These are phyloP conservation scores for Acleris literana DNA, from an alignment of 2,888 invertebrate species.

Conservation along the genomic window DNA sequence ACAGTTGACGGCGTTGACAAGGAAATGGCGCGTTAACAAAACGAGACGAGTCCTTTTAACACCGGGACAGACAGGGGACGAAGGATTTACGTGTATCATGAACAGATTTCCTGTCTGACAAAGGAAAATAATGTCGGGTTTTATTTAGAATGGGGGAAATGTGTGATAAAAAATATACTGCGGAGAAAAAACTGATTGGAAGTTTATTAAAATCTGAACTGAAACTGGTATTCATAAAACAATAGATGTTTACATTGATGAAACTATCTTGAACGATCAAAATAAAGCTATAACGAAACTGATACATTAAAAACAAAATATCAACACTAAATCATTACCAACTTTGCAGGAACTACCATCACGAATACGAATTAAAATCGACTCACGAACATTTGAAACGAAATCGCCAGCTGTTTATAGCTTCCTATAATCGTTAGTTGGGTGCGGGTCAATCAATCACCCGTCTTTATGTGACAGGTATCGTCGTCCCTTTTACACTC, in stretches of 20 bases:
- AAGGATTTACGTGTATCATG: conserved; percentile 79
- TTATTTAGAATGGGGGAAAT: conserved; percentile 50
- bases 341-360: conserved; percentile 32
- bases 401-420: conserved; percentile 77
- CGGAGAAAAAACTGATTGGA: neutral
- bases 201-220: neutral
- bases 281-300: conserved; percentile 21
- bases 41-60: conserved; percentile 77
- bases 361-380: conserved; percentile 35
- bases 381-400: conserved; percentile 50
- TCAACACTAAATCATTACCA: conserved; percentile 32
- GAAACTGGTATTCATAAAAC: neutral
- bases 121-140: conserved; percentile 69
- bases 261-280: neutral
- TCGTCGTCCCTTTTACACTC: conserved; percentile 61
- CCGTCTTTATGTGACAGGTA: conserved; percentile 77
- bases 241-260: neutral
- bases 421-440: conserved; percentile 75
- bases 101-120: conserved; percentile 78
- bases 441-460: conserved; percentile 81
- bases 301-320: conserved; percentile 20
- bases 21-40: conserved; percentile 78
- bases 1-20: conserved; percentile 72
- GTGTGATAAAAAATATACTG: conserved; percentile 1
- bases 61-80: conserved; percentile 76